phyloP scores from a whole-genome alignment of 2,113 vertebrate genomes.

The Cryptotis parvus region DNA sequence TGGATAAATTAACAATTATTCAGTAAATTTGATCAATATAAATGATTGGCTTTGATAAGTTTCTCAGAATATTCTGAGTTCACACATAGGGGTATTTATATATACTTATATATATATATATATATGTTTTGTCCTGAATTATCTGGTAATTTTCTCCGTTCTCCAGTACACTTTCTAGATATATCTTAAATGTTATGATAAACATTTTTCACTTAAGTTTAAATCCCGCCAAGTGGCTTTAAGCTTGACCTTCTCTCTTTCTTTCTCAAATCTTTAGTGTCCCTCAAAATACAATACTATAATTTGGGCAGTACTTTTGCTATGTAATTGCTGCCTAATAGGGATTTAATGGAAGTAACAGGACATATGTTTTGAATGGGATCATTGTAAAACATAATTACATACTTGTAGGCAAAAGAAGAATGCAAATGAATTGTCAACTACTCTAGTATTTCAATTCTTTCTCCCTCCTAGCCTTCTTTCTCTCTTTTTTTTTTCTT shows the following conservation, averaged over 20 bases:
- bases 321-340: constrained; percentile 51
- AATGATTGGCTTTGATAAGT: constrained; percentile 68
- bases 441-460: constrained; percentile 2
- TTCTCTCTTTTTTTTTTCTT: not conserved
- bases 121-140: constrained; percentile 55
- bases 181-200: constrained; percentile 77
- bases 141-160: constrained; percentile 65
- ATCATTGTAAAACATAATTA: constrained; percentile 68
- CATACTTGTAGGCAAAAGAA: constrained; percentile 70
- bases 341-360: constrained; percentile 48
- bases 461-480: not conserved
- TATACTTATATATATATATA: not conserved
- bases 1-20: constrained; percentile 72
- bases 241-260: constrained; percentile 61
- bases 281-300: constrained; percentile 42
- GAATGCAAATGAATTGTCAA: constrained; percentile 57
- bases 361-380: constrained; percentile 43
- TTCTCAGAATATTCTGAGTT: constrained; percentile 68
- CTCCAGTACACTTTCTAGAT: constrained; percentile 80
- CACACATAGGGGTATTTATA: constrained; percentile 57
- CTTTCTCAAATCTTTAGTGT: constrained; percentile 63
- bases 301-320: constrained; percentile 59
- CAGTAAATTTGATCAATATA: constrained; percentile 70
- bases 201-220: constrained; percentile 80
- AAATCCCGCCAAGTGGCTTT: constrained; percentile 73